These are phyloP conservation scores for Herpailurus yagouaroundi DNA, from an alignment of 2,113 vertebrate genomes.

Conservation along the genomic window DNA sequence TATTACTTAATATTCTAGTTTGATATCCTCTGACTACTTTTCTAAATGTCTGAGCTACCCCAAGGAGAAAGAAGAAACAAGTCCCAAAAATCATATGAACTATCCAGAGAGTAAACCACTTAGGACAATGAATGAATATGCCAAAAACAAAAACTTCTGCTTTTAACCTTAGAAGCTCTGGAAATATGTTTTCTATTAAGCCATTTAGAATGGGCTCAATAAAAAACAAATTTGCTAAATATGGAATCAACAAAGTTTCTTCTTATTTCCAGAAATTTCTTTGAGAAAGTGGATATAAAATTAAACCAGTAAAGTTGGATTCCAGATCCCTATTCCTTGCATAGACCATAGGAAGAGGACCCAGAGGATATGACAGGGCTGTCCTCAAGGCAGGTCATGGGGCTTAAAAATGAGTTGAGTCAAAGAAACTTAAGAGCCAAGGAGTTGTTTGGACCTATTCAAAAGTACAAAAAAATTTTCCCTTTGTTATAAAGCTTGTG, in stretches of 20 bases:
- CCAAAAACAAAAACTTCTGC: not conserved
- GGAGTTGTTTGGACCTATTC: not conserved
- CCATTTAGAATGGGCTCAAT: not conserved
- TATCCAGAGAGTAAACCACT: not conserved
- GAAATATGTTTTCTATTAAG: not conserved
- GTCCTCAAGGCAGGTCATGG: not conserved
- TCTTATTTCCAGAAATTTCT: not conserved
- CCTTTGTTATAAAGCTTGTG: not conserved
- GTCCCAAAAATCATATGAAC: not conserved
- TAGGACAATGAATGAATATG: not conserved
- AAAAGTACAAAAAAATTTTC: not conserved
- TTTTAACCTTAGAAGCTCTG: not conserved
- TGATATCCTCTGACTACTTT: not conserved
- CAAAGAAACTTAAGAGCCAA: not conserved
- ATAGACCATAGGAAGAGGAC: not conserved
- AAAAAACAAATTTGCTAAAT: slow-evolving; percentile 1
- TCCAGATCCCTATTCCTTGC: not conserved
- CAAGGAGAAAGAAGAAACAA: not conserved
- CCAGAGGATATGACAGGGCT: not conserved
- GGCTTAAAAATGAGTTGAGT: not conserved
- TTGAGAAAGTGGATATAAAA: not conserved
- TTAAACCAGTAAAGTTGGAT: not conserved
- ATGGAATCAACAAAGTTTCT: not conserved
- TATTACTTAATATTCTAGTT: not conserved
- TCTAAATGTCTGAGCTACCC: not conserved